Base-by-base conservation (phyloP, 1,140 invertebrate genomes). In the Zaprionus gabonicus region DNA sequence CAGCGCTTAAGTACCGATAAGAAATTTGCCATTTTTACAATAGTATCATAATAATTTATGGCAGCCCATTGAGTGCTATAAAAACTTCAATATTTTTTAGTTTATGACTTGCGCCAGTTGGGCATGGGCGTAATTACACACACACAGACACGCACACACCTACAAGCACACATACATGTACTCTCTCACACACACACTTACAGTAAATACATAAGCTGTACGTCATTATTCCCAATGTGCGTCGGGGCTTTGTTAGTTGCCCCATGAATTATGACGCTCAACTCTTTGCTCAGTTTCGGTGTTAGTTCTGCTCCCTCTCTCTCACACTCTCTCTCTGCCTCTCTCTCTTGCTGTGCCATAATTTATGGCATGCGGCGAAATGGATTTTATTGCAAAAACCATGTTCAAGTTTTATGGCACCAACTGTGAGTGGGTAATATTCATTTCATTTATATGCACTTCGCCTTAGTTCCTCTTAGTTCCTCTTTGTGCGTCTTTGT, bases 1-100 rank as follows among this genome's bases (percentile, higher is more conserved):
- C 74, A 66, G 74, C 71, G 69, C 85, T 88, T 88, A 88, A 88
- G 85, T 91, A 88, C 85, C 85, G 85, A 88, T 88, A 88, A 91
- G 85, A 80, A 88, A 85, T 91, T 84, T 91, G 85, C 86, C 86
- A 91, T 91, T 91, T 91, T 85, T 85, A 88, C 88, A 91, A 88
- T 88, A 80, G 81, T 81, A 88, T 84, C 88, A 91, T 91, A 88
- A 91, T 91, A 91, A 91, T 91, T 91, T 91, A 91, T 91, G 77
- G 77, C 81, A 49, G 72, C 76, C 90, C 80, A 91, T 91, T 88
- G 84, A 83, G 84, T 88, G 82, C 76, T 91, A 91, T 91, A 91
- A 91, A 91, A 91, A 76, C 90, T 90, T 91, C 90, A 91, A 91
- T 91, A 91, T 91, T 91, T 83, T 81, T 80, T 91, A 91, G 90